Conservation (phyloP, 1,140 invertebrate genomes). For the Temnothorax longispinosus region DNA sequence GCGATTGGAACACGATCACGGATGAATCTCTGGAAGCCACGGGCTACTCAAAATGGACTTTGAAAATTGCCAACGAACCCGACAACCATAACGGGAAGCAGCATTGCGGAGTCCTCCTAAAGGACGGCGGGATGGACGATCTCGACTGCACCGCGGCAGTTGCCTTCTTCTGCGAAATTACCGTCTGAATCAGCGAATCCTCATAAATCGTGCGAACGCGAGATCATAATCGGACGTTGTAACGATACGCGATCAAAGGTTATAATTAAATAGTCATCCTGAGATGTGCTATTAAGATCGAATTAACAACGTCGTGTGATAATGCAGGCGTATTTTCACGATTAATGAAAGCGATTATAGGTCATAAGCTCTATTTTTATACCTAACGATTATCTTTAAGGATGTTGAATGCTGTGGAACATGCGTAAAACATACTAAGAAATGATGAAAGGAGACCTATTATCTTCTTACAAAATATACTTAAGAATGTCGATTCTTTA, state of each 20-base stretch:
- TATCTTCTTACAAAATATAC: not conserved
- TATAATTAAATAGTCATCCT: not conserved
- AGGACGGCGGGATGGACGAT: slow-evolving; percentile 54
- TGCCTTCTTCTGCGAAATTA: slow-evolving; percentile 54
- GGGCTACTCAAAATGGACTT: slow-evolving; percentile 49
- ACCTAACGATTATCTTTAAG: slow-evolving; percentile 28
- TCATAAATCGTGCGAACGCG: not conserved
- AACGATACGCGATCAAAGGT: not conserved
- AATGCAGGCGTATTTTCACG: not conserved
- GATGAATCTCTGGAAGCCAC: slow-evolving; percentile 37
- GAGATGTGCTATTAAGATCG: not conserved
- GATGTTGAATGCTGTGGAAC: not conserved
- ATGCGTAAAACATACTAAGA: not conserved
- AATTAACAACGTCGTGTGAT: not conserved
- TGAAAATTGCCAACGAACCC: not conserved
- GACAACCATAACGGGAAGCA: slow-evolving; percentile 34
- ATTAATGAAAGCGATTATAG: slow-evolving; percentile 7
- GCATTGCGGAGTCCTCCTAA: slow-evolving; percentile 36
- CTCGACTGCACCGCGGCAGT: not conserved
- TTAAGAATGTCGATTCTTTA: not conserved
- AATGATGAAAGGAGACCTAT: not conserved
- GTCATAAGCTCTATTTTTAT: slow-evolving; percentile 23
- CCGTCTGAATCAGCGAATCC: not conserved
- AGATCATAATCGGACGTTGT: slow-evolving; percentile 21
- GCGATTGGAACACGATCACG: slow-evolving; percentile 51